Base-by-base conservation (phyloP, 2,888 invertebrate species). In the Cacoxenus indagator region DNA sequence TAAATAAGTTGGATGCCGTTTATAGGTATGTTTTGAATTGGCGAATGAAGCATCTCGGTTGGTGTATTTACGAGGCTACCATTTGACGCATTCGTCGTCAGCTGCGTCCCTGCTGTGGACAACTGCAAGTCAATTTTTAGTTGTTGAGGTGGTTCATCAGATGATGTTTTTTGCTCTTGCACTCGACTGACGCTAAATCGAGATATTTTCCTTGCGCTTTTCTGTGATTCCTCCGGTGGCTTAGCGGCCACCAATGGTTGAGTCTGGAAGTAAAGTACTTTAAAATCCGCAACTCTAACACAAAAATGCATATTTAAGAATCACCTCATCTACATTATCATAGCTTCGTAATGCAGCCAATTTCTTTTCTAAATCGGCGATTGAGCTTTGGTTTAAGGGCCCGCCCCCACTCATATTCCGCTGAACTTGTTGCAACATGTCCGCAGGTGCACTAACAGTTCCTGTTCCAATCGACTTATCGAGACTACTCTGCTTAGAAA, bases 361-460 rank as follows among this genome's bases (percentile, higher is more conserved):
- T 75, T 91, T 91, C 67, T 91, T 90, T 73, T 91, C 91, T 8
- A 91, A 84, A 83, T 91, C 91, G 0, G 90, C 90, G 64, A 91
- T 76, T 1, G 86, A 86, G 64, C 73, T 86, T 67, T 82, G 82
- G 57, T 82, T 69, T 45, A 57, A 17, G 14, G 48, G 27, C 2
- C 67, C 69, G 9, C 84, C 82, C 46, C 82, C 82, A 64, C 73
- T 77, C 1, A 74, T 70, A 69, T 72, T 82, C 11, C 76, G 59
- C 31, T 70, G 72, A 3, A n/a, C 14, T 9, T 72, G 65, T 9
- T 70, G 73, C 22, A 65, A 2, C 19, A 22, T 43, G 17, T 27
- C 65, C 45, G 54, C 46, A 14, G 4, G 1, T 19, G 61, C 59
- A 46, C 17, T 43, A 17, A 5, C 26, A 4, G 17, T 68, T 45